phyloP scores from a whole-genome alignment of 1,140 invertebrate genomes.

The Eumaeus atala region DNA sequence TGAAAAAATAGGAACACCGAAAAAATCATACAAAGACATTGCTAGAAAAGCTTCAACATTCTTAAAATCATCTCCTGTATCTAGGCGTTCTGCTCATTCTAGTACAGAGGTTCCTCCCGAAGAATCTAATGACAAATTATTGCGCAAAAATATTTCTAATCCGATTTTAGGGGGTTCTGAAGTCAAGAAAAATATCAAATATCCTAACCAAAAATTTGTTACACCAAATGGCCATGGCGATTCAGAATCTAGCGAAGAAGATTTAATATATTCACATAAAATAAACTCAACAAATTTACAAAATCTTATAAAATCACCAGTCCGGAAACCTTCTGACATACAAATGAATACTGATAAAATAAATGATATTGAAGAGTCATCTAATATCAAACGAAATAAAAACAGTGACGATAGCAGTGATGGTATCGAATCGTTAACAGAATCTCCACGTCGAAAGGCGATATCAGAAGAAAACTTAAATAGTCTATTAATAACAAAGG shows the following conservation, averaged over 20 bases:
- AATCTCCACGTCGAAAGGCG: slow-evolving; percentile 34
- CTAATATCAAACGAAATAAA: slow-evolving; percentile 17
- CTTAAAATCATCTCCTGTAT: slow-evolving; percentile 53
- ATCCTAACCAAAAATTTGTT: slow-evolving; percentile 3
- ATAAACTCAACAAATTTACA: slow-evolving; percentile 39
- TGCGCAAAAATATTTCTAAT: background rate
- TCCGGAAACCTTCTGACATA: slow-evolving; percentile 29
- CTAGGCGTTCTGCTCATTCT: slow-evolving; percentile 19
- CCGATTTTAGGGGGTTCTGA: slow-evolving; percentile 13
- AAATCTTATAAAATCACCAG: slow-evolving; percentile 49
- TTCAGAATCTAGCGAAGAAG: slow-evolving; percentile 24
- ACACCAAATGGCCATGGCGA: slow-evolving; percentile 14
- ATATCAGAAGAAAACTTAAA: slow-evolving; percentile 52
- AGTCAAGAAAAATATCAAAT: slow-evolving; percentile 15
- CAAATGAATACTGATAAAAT: background rate
- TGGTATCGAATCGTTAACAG: slow-evolving; percentile 34
- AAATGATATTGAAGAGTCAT: background rate
- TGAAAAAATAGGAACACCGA: slow-evolving; percentile 36
- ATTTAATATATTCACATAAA: slow-evolving; percentile 11
- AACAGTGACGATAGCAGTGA: slow-evolving; percentile 38
- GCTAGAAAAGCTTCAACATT: slow-evolving; percentile 42
- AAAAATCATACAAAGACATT: slow-evolving; percentile 36
- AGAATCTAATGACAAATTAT: background rate
- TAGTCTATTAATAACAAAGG: slow-evolving; percentile 60
- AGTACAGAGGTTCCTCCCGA: slow-evolving; percentile 28